Conservation (phyloP, 2,888 invertebrate species). For the Drosophila meridionalis region DNA sequence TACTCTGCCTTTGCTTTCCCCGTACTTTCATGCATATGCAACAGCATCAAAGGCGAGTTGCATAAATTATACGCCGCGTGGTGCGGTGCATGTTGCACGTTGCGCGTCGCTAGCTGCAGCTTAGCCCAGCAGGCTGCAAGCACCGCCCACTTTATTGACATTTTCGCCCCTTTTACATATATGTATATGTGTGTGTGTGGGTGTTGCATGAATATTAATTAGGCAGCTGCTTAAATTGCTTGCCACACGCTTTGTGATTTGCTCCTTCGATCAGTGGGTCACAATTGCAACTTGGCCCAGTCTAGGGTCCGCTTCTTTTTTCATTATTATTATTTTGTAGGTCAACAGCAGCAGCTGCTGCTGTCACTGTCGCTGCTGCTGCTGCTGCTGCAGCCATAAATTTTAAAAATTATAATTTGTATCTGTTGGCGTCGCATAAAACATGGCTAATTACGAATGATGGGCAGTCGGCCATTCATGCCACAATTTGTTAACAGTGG, state of each 20-base stretch:
- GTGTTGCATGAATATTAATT: slow-evolving; percentile 52
- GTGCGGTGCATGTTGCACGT: slow-evolving; percentile 39
- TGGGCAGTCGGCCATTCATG: slow-evolving; percentile 23
- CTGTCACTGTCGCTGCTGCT: too few relatives aligned
- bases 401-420: slow-evolving; percentile 50
- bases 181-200: background rate
- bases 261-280: slow-evolving; percentile 56
- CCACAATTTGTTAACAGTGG: slow-evolving; percentile 15
- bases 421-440: slow-evolving; percentile 39
- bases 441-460: slow-evolving; percentile 56
- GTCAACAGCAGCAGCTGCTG: slow-evolving; percentile 12
- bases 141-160: slow-evolving; percentile 49
- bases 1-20: slow-evolving; percentile 22
- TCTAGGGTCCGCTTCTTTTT: slow-evolving; percentile 36
- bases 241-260: slow-evolving; percentile 38
- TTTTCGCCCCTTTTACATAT: slow-evolving; percentile 18
- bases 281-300: slow-evolving; percentile 36
- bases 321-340: slow-evolving; percentile 34
- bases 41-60: slow-evolving; percentile 65
- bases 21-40: slow-evolving; percentile 67
- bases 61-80: slow-evolving; percentile 73
- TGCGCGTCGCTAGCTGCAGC: slow-evolving; percentile 35
- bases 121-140: slow-evolving; percentile 8
- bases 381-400: slow-evolving; percentile 48
- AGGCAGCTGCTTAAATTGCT: slow-evolving; percentile 32